Evolutionary conservation across 2,113 vertebrate genomes (phyloP), one percentile per base, ranked within the genome.

Genomic region (Chloebia gouldiae): DNA sequence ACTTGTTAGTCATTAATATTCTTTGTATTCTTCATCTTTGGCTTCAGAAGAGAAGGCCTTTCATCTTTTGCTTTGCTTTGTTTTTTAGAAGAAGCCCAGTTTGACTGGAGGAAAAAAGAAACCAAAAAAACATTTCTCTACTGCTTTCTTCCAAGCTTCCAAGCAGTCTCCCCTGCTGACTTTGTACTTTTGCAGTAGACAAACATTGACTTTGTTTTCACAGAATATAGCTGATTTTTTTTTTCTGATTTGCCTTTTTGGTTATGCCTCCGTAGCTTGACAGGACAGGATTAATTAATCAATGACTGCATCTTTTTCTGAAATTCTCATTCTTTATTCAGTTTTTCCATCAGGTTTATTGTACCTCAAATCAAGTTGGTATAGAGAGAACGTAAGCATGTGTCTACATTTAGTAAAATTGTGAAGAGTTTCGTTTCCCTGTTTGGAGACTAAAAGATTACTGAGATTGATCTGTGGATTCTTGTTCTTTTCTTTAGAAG

Each of bases 1-100:
- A 86, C 76, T 82, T 88, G 90, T 96, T 95, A 94, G 94, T 95
- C 95, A 88, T 97, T 96, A 94, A 92, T 96, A 94, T 94, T 93
- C 94, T 94, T 96, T 94, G 72, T 97, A 93, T 94, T 94, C 93
- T 95, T 95, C 94, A 90, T 96, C 94, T 88, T 90, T 95, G 90
- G 95, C 94, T 97, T 96, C 88, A 92, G 79, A 94, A 90, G 65
- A 96, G 90, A 57, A 51, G 86, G 84, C 71, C 88, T 97, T 97
- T 97, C 90, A 97, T 97, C 95, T 96, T 90, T 73, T 90, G 82
- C 91, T 60, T 96, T 51, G 51, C 90, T 96, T 95, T 96, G 92
- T 95, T 96, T 96, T 97, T 96, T 30, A 92, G 90, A 90, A 94
- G 88, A 44, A 94, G 94, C 92, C 93, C 93, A 90, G 81, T 96